Base-by-base conservation (phyloP, 2,888 invertebrate genomes). In the Chymomyza amoena region DNA sequence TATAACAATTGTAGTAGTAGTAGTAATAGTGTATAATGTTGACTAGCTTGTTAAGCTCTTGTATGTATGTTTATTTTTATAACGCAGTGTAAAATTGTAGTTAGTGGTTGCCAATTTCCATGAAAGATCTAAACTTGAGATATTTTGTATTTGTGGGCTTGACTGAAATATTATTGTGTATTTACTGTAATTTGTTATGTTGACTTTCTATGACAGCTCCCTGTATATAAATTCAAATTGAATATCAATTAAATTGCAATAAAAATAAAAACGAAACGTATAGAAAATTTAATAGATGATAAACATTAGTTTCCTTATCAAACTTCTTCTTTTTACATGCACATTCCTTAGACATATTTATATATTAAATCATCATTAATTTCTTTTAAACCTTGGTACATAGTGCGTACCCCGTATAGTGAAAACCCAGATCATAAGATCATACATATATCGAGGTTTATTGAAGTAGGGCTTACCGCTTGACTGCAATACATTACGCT, bases 151-250 rank as follows among this genome's bases (percentile, higher is more conserved):
- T 28, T 64, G 63, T 54, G 54, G 13, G 32, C n/a, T 54, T 36
- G 54, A 25, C 6, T 57, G 18, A 25, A 64, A 10, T 39, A 36
- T 56, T 18, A 15, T 63, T 63, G 10, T 52, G 54, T 18, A 54
- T 15, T 18, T 59, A 5, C 20, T 36, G 39, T 64, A 7, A 15
- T 65, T 64, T 56, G 63, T 75, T 65, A 70, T 65, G 65, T 77
- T 77, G 74, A 68, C 81, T 85, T 85, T 85, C 84, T 85, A 77
- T 76, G 71, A 87, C 86, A 84, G 76, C 84, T 85, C 84, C 84
- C 84, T 85, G 84, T 80, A 86, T 84, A 82, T 81, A 81, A 76
- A 59, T 71, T 32, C 57, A 54, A 73, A 67, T 76, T 54, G 54
- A 59, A 71, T 68, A 65, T 69, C 45, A 78, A 72, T 75, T 70